Base-by-base conservation (phyloP, 2,888 invertebrate genomes). In the Gibbula magus region DNA sequence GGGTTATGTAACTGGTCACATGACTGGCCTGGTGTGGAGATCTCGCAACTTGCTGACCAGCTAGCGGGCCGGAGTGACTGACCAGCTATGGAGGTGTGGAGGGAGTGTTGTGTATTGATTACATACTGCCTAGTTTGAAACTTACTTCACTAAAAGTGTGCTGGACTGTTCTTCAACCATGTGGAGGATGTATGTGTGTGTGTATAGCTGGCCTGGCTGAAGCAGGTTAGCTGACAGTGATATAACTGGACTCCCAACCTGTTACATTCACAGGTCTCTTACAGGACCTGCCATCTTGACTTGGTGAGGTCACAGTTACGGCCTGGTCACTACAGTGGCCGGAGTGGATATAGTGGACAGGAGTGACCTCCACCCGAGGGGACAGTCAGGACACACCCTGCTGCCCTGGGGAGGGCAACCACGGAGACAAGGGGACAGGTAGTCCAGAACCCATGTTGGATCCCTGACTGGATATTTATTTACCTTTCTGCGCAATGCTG, bases 261-360 rank as follows among this genome's bases (percentile, higher is more conserved):
- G 45, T 45, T 45, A 45, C 4, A 45, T 45, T 45, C 45, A 45
- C 45, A 45, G 45, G 32, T 5, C 18, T 29, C n/a, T 35, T 35
- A 70, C 35, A 70, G 70, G 67, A 35, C 39, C 70, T 70, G 35
- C 70, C 70, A 70, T 70, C 70, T 70, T 70, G 70, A 70, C 70
- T 70, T 35, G 35, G 35, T 70, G 32, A 70, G 70, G 70, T 70
- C 70, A 70, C 32, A 20, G 35, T 32, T 10, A 20, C 56, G 20
- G 20, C 22, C 56, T 61, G 25, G 61, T 29, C 61, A 61, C 61
- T 61, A 13, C 29, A 29, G 61, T 61, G 61, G 61, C 61, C 25
- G 29, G 18, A 29, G 61, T 25, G 29, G 29, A 61, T 61, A 25
- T 39, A 35, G 70, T n/a, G 70, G 35, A 70, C 70, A 70, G 35